These are phyloP conservation scores for Drosophila teissieri DNA, from an alignment of 1,140 invertebrate species.

Conservation along the genomic window DNA sequence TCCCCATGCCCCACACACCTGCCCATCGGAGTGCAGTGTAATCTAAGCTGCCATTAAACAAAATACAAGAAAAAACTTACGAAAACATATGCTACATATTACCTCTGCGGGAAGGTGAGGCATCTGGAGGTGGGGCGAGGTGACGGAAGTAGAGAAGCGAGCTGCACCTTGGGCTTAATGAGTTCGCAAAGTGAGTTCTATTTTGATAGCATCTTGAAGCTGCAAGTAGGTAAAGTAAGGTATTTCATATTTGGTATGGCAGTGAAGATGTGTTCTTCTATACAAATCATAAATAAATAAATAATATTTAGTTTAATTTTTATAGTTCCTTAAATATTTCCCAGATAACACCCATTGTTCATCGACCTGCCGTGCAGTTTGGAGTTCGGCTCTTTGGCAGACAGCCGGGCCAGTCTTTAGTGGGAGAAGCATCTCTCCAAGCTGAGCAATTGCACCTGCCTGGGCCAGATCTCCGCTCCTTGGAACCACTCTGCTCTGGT, in stretches of 20 bases:
- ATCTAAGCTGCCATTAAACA: constrained; percentile 83
- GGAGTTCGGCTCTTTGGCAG: constrained; percentile 43
- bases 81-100: constrained; percentile 84
- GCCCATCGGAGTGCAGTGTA: constrained; percentile 53
- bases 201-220: background rate
- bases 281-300: no score
- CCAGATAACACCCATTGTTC: constrained; percentile 36
- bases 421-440: constrained; percentile 59
- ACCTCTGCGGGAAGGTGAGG: constrained; percentile 55
- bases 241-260: no score
- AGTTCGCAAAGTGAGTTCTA: no score
- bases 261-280: no score
- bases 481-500: constrained; percentile 45
- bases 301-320: no score
- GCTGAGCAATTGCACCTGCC: constrained; percentile 76
- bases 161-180: constrained; percentile 12
- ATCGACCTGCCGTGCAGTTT: constrained; percentile 43
- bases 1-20: constrained; percentile 28
- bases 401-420: constrained; percentile 56
- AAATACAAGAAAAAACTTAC: constrained; percentile 83
- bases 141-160: constrained; percentile 28
- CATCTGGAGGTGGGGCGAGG: constrained; percentile 43
- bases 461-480: constrained; percentile 42
- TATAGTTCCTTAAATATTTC: background rate
- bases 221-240: no score